phyloP scores from a whole-genome alignment of 2,113 vertebrate genomes.

The Nerophis ophidion region DNA sequence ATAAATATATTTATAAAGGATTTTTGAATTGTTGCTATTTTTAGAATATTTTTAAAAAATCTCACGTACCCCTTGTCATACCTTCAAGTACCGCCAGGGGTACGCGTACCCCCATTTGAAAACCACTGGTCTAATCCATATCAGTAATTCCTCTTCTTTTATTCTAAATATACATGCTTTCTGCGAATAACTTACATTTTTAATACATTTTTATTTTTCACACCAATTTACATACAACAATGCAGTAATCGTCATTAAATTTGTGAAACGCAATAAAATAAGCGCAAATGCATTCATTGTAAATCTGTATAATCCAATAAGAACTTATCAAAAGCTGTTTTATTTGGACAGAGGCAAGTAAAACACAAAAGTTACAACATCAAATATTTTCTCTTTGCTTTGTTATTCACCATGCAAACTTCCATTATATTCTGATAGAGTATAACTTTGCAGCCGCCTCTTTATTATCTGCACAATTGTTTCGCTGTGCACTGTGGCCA shows the following conservation, averaged over 20 bases:
- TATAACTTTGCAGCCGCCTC: slow-evolving; percentile 13
- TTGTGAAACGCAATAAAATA: too few relatives aligned
- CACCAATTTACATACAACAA: not conserved
- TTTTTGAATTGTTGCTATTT: too few relatives aligned
- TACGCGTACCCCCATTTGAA: too few relatives aligned
- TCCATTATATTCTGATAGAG: slow-evolving; percentile 17
- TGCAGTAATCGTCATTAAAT: not conserved
- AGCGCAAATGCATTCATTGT: not conserved
- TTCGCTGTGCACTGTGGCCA: slow-evolving; percentile 34
- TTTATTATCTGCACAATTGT: slow-evolving; percentile 24
- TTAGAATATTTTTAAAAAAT: too few relatives aligned
- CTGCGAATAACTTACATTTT: too few relatives aligned
- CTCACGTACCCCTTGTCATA: too few relatives aligned
- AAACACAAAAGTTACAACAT: not conserved
- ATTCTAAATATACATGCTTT: too few relatives aligned
- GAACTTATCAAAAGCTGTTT: not conserved
- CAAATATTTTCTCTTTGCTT: slow-evolving; percentile 6
- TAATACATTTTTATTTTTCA: too few relatives aligned
- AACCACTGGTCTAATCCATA: too few relatives aligned
- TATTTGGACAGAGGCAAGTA: not conserved
- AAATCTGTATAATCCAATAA: not conserved
- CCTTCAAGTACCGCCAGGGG: too few relatives aligned
- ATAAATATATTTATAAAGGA: too few relatives aligned
- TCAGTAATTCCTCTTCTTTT: too few relatives aligned
- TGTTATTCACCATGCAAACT: not conserved